These are phyloP conservation scores for Adela reaumurella DNA, from an alignment of 2,888 invertebrate genomes.

Conservation along the genomic window DNA sequence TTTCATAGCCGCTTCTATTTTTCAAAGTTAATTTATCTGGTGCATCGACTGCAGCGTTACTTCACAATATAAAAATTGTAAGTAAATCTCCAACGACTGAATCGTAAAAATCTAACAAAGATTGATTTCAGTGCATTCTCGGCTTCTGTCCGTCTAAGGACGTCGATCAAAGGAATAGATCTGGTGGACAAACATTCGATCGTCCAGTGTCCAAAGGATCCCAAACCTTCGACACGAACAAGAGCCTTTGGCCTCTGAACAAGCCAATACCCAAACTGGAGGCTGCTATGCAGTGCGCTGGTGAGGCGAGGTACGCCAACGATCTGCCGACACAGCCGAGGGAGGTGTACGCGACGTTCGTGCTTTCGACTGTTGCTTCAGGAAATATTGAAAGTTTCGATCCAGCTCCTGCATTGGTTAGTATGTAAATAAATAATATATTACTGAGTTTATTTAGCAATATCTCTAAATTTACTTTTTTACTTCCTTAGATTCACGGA, in stretches of 20 bases:
- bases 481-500: too few relatives aligned
- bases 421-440: too few relatives aligned
- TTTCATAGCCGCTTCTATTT: too few relatives aligned
- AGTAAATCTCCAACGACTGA: too few relatives aligned
- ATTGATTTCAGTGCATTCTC: slow-evolving; percentile 44
- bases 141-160: slow-evolving; percentile 39
- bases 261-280: slow-evolving; percentile 72
- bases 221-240: slow-evolving; percentile 69
- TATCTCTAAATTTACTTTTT: too few relatives aligned
- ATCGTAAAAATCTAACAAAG: too few relatives aligned
- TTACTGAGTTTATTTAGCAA: too few relatives aligned
- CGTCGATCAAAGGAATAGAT: slow-evolving; percentile 40
- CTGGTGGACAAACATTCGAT: slow-evolving; percentile 50
- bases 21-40: too few relatives aligned
- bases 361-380: slow-evolving; percentile 46
- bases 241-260: slow-evolving; percentile 67
- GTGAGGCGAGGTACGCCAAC: slow-evolving; percentile 64
- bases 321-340: slow-evolving; percentile 55
- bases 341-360: slow-evolving; percentile 67
- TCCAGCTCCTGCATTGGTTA: slow-evolving; percentile 59
- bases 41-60: too few relatives aligned
- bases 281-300: slow-evolving; percentile 60
- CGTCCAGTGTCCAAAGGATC: slow-evolving; percentile 64
- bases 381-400: slow-evolving; percentile 60
- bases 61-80: too few relatives aligned